Evolutionary conservation across 2,888 invertebrate genomes (phyloP), one percentile per base, ranked within the genome.

Genomic region (Halocaridina rubra): DNA sequence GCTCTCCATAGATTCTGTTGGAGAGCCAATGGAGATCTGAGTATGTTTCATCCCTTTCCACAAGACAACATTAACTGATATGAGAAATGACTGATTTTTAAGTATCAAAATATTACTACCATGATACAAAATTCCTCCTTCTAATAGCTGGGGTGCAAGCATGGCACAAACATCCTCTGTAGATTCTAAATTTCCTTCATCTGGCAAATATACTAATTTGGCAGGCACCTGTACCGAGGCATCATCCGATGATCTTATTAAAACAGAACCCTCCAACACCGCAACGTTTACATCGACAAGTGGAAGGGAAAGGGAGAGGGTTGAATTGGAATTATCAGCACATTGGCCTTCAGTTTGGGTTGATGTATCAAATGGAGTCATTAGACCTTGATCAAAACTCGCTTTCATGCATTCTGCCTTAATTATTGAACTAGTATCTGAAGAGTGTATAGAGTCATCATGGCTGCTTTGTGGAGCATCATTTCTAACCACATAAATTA

Each of bases 401-500:
- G n/a, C n/a, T n/a, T n/a, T n/a, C n/a, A n/a, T n/a, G n/a, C n/a
- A n/a, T n/a, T n/a, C n/a, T n/a, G n/a, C n/a, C n/a, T n/a, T n/a
- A n/a, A n/a, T n/a, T n/a, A n/a, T n/a, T n/a, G n/a, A n/a, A n/a
- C n/a, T n/a, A n/a, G n/a, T n/a, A n/a, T n/a, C n/a, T n/a, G n/a
- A n/a, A n/a, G n/a, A n/a, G n/a, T n/a, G n/a, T n/a, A n/a, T n/a
- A n/a, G n/a, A n/a, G n/a, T n/a, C n/a, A n/a, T n/a, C n/a, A n/a
- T n/a, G n/a, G n/a, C n/a, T n/a, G n/a, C n/a, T n/a, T n/a, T n/a
- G n/a, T n/a, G 53, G 19, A 13, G 24, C 33, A 16, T 32, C 77
- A 77, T 32, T 59, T 33, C 71, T 39, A 33, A 78, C 77, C n/a
- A 84, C 53, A 64, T 84, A 77, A 22, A 84, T 84, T 10, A 84